Base-by-base conservation (phyloP, 92 coral and sea anemone genomes). In the Porites cylindrica region DNA sequence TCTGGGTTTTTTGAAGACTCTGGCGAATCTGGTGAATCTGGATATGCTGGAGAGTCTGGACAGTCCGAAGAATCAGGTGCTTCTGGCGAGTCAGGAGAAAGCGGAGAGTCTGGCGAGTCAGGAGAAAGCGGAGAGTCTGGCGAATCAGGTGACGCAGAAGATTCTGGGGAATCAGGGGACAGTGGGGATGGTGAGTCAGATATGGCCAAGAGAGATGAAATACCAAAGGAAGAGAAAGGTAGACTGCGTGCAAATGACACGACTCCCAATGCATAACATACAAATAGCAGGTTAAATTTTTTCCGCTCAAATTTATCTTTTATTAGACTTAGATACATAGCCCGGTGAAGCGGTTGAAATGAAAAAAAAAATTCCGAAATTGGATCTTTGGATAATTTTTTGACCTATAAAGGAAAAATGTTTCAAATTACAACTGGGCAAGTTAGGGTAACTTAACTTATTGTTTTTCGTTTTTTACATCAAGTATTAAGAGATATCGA, bases 141-240 rank as follows among this genome's bases (percentile, higher is more conserved):
- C 1, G 77, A 81, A 73, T 80, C 86, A 1, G 91, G 75, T 1
- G 63, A 77, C 11, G 63, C 79, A 8, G 89, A 68, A 24, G 86
- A 87, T 19, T 76, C 88, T 19, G 85, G 85, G n/a, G 89, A 83
- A 60, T 77, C 91, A 1, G 94, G 78, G 18, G 88, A 92, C 70
- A 87, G 86, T 69, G 94, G 89, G 1, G 89, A 85, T 79, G 78
- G 54, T 38, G 95, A 91, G 10, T 82, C 92, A 1, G 93, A 88
- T 10, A 38, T 90, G 17, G 70, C 86, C 54, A 93, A 85, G 75
- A 86, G 96, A 88, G 91, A 75, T 67, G 68, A 81, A 58, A 93
- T 93, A 59, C 89, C 94, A 68, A 85, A 76, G 23, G 92, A 91
- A 53, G 76, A 82, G 16, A 72, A 23, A 59, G 89, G 86, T 80